These are phyloP conservation scores for Formicarius rufipectus DNA, from an alignment of 2,113 vertebrate genomes.

Conservation along the genomic window DNA sequence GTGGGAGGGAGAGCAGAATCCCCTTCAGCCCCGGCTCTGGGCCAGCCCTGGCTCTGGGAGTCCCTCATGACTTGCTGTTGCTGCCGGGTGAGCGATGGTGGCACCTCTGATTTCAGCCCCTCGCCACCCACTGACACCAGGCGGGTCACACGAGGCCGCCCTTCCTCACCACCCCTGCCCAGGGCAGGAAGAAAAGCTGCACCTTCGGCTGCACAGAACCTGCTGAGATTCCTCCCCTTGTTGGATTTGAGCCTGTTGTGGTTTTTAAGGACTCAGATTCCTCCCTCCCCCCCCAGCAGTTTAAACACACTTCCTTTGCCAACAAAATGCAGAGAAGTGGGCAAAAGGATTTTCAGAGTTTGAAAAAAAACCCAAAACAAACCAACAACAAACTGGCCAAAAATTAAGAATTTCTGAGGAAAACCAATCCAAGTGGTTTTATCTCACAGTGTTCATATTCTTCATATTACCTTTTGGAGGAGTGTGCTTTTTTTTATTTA, in stretches of 20 bases:
- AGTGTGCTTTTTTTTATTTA: no score
- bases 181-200: background rate
- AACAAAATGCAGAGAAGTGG: background rate
- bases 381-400: background rate
- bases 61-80: rapidly evolving
- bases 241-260: background rate
- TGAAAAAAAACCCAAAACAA: background rate
- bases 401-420: background rate
- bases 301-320: background rate
- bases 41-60: background rate
- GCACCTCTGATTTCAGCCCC: background rate
- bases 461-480: background rate
- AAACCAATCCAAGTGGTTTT: background rate
- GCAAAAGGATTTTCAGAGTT: no score
- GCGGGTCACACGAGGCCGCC: background rate
- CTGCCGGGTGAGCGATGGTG: background rate
- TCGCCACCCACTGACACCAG: background rate
- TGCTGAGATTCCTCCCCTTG: background rate
- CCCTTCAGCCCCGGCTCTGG: background rate
- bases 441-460: background rate
- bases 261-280: background rate
- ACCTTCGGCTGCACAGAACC: background rate
- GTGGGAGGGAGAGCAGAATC: background rate
- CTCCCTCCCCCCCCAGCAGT: background rate
- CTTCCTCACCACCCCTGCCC: background rate